phyloP scores from a whole-genome alignment of 1,140 invertebrate genomes.

The Trissolcus basalis region DNA sequence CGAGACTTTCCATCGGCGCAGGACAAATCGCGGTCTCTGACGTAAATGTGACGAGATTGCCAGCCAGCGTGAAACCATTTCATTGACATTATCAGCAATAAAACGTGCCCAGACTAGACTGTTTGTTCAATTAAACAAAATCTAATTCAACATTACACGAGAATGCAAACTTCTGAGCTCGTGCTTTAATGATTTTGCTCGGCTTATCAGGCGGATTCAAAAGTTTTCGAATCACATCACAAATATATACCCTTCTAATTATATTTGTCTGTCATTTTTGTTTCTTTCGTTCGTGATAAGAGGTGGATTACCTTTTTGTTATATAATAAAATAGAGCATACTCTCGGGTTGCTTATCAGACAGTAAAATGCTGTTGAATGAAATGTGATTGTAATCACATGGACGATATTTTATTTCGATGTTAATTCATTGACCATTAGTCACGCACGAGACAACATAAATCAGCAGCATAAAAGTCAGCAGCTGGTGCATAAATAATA shows the following conservation, averaged over 20 bases:
- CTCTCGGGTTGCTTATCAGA: conserved; percentile 31
- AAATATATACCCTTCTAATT: too few relatives aligned
- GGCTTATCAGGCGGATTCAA: too few relatives aligned
- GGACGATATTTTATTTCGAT: conserved; percentile 40
- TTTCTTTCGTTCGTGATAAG: too few relatives aligned
- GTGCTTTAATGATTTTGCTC: too few relatives aligned
- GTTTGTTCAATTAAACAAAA: conserved; percentile 4
- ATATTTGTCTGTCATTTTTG: too few relatives aligned
- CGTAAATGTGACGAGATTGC: conserved; percentile 2
- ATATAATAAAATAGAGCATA: neutral
- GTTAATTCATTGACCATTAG: conserved; percentile 50
- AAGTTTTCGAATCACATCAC: too few relatives aligned
- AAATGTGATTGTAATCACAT: conserved; percentile 33
- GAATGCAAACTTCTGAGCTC: neutral
- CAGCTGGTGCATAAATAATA: conserved; percentile 50
- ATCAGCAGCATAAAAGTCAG: conserved; percentile 45
- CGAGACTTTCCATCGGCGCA: conserved; percentile 3
- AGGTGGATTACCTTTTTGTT: too few relatives aligned
- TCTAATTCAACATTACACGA: conserved; percentile 2
- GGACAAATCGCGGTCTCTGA: too few relatives aligned
- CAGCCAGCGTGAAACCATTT: neutral
- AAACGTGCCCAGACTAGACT: neutral
- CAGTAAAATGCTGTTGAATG: conserved; percentile 17
- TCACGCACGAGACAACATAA: conserved; percentile 23
- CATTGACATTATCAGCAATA: conserved; percentile 3